phyloP scores from a whole-genome alignment of 1,140 invertebrate species.

The Scaptomyza graminum region DNA sequence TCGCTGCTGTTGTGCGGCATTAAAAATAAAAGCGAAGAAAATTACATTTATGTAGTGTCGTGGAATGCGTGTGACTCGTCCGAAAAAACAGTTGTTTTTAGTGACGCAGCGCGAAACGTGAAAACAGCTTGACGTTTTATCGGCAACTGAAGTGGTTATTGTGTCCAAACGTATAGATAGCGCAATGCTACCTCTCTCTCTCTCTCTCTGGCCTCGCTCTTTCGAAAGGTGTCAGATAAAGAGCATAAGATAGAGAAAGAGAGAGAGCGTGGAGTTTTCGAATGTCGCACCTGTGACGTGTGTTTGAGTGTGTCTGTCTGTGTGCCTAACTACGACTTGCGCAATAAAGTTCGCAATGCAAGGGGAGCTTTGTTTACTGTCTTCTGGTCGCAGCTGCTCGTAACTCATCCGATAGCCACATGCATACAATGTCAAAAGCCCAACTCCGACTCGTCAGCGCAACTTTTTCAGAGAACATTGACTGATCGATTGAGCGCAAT shows the following conservation, averaged over 20 bases:
- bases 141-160: constrained; percentile 67
- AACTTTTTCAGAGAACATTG: constrained; percentile 23
- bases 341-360: constrained; percentile 6
- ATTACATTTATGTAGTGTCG: constrained; percentile 54
- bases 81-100: constrained; percentile 41
- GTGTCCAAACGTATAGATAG: constrained; percentile 56
- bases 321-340: constrained; percentile 2
- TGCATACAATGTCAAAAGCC: constrained; percentile 2
- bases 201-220: constrained; percentile 3
- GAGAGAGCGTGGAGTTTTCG: constrained; percentile 21
- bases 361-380: constrained; percentile 15
- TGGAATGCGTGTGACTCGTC: constrained; percentile 64
- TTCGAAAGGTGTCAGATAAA: neutral
- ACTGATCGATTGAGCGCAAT: constrained; percentile 47
- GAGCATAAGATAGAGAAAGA: neutral
- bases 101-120: constrained; percentile 47
- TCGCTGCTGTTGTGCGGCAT: constrained; percentile 16
- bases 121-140: constrained; percentile 73
- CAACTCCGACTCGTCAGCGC: constrained; percentile 7
- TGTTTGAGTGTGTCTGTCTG: neutral
- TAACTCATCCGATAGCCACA: constrained; percentile 4
- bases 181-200: constrained; percentile 18
- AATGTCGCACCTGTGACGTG: constrained; percentile 28
- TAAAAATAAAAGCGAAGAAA: constrained; percentile 42
- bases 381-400: neutral